Base-by-base conservation (phyloP, 2,888 invertebrate species). In the Willowsia nigromaculata region DNA sequence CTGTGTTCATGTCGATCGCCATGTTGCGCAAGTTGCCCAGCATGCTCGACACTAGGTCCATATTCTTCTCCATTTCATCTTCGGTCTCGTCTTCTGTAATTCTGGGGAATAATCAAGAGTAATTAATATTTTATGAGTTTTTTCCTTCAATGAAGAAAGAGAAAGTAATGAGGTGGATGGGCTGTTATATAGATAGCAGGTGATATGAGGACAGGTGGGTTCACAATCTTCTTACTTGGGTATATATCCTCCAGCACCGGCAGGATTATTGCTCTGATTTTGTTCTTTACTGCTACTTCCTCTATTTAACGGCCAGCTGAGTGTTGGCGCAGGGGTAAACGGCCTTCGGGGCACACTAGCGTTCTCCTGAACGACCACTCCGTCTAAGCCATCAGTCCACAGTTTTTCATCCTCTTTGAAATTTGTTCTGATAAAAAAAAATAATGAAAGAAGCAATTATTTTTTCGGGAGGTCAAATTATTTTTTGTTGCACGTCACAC, bases 1-100 rank as follows among this genome's bases (percentile, higher is more conserved):
- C 90, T 1, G 87, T 83, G 40, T 90, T 87, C 90, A 90, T 90
- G 68, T 90, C 90, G 15, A 90, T 90, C 1, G 90, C 90, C 90
- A 90, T 90, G 30, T 90, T 90, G 15, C 83, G 43, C 56, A 90
- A 68, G 33, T 90, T 90, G 1, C 82, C 83, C 56, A 90, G 50
- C 85, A 90, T 87, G 62, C 65, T 83, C 13, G 86, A 86, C 13
- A 90, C 90, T 11, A 82, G 37, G 18, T 84, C 90, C 90, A 90
- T 87, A 25, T 90, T 90, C 18, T 87, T 81, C 43, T 90, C 90
- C 90, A 90, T 90, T 56, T 81, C 74, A 9, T 90, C 90, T 37
- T 90, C 90, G 6, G 18, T 47, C 27, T 88, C 85, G 50, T 90
- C 88, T 1, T 88, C 78, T 15, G 83, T 87, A 27, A 83, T 76